Evolutionary conservation across 2,797 vertebrate species (phyloP), one percentile per base, ranked within the genome.

Genomic region (Eleutherodactylus coqui): DNA sequence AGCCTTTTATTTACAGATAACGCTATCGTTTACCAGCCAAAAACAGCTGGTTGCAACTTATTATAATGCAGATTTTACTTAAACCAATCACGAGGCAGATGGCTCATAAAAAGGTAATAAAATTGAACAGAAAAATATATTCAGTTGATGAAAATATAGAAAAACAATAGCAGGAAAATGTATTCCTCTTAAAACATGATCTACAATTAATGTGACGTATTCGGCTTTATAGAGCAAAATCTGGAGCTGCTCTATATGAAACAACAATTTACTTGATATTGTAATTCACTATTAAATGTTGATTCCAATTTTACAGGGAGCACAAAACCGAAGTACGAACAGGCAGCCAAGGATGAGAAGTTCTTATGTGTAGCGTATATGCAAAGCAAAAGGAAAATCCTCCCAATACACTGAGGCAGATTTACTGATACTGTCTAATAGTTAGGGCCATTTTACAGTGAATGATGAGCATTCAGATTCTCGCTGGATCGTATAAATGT

Each of bases 1-100:
- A 60, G 85, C 51, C 80, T 87, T 83, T 83, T 87, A 87, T 87
- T 87, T 83, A 83, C 80, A 83, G 73, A 83, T 86, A 86, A 86
- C 78, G 75, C 85, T 32, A 78, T 69, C 64, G 11, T 86, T 86
- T 87, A 53, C 72, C 81, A 83, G 60, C 75, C 81, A 83, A 77
- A 87, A 87, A 83, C 80, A 86, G 72, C 79, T 77, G 85, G 72
- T 78, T 82, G 29, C 36, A 49, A n/a, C 49, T 49, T 87, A 83
- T 87, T 87, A 53, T 83, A 83, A 87, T 78, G 81, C 75, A 87
- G 75, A 79, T 83, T 87, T 79, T 87, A 79, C 51, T 87, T 87
- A 87, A 83, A 77, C 81, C 81, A 86, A 86, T 87, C 72, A 62
- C 27, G 27, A 64, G 62, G 49, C 85, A 83, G 80, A 87, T 83